Base-by-base conservation (phyloP, 1,140 invertebrate genomes). In the Brachionus manjavacas region DNA sequence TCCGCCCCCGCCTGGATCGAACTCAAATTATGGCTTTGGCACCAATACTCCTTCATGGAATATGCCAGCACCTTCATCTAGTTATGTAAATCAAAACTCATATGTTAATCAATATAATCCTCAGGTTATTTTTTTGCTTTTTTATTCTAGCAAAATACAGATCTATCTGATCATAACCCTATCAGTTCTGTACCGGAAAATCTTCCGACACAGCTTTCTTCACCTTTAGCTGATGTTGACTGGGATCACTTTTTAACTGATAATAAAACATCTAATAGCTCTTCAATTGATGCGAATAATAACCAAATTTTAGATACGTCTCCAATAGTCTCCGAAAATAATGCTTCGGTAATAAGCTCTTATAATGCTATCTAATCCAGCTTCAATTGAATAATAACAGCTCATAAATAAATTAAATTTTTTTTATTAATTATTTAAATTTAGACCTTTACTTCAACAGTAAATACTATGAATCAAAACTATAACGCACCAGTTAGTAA, bases 1-100 rank as follows among this genome's bases (percentile, higher is more conserved):
- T 81, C 79, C 79, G 9, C 79, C 79, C 3, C 79, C 79, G 23
- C 79, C 79, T n/a, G 25, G 70, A 41, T 23, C 20, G 9, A 41
- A 20, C 9, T 49, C 41, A 23, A 76, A 43, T 25, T 76, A 76
- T 25, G 72, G 72, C 46, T 76, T 76, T 49, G 41, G 23, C 9
- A 1, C 41, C 8, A 76, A 20, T 76, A 20, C 41, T 49, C 72
- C 72, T 25, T 76, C 72, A 11, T 76, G 72, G 72, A 76, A 49
- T 23, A 76, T 76, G 41, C 72, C 72, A 25, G 72, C 72, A 25
- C 72, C 72, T 49, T 46, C 41, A 4, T 76, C 72, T 76, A 76
- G 41, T 12, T 76, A 76, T 49, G 72, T 76, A 76, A 76, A 76
- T 76, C 72, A 76, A 76, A 76, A 76, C 25, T 49, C 41, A 28